Conservation (phyloP, 2,888 invertebrate species). For the Herminia tarsipennalis region DNA sequence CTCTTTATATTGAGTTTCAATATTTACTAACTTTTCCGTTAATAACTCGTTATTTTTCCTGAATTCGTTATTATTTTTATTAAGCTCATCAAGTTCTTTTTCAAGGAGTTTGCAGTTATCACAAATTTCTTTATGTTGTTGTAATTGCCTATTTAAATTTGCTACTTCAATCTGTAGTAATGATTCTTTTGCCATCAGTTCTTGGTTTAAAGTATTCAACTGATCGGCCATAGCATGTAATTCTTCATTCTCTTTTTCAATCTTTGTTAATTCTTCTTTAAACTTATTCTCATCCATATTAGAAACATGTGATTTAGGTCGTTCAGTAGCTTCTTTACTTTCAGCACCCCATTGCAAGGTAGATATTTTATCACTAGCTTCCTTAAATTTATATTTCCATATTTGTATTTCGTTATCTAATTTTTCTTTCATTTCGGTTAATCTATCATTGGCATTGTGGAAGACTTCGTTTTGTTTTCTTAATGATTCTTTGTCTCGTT, state of each 20-base stretch:
- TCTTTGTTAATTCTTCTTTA: constrained; percentile 65
- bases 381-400: constrained; percentile 90
- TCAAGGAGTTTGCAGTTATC: constrained; percentile 56
- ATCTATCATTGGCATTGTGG: constrained; percentile 90
- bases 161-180: constrained; percentile 61
- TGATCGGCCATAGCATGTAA: constrained; percentile 67
- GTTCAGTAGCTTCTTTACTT: constrained; percentile 52
- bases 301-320: constrained; percentile 22
- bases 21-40: constrained; percentile 44
- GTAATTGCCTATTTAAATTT: constrained; percentile 59
- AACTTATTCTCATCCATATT: constrained; percentile 40
- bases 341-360: constrained; percentile 68
- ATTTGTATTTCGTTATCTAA: constrained; percentile 91
- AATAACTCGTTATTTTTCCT: constrained; percentile 40
- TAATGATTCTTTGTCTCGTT: constrained; percentile 88
- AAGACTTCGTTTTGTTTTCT: constrained; percentile 90
- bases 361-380: constrained; percentile 88
- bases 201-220: constrained; percentile 64
- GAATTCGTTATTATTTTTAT: constrained; percentile 48
- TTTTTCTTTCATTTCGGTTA: constrained; percentile 92
- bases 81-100: constrained; percentile 53
- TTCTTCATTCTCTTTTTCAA: constrained; percentile 80
- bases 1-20: constrained; percentile 51
- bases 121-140: constrained; percentile 45
- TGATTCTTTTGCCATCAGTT: constrained; percentile 53